Evolutionary conservation across 1,140 invertebrate species (phyloP).

Genomic region (Drosophila insularis): DNA sequence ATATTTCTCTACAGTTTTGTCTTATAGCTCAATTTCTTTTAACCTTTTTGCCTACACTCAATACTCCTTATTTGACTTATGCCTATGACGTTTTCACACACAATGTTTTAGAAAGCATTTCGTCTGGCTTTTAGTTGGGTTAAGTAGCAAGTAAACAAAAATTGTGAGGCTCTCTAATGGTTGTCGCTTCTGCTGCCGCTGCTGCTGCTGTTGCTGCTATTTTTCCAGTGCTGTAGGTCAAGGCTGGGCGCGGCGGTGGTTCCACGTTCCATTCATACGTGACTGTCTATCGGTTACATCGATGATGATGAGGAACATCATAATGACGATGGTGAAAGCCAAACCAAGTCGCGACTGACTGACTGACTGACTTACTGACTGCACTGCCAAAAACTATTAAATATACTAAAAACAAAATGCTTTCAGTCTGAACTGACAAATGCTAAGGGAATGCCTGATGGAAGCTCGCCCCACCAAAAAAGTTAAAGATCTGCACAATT

Average conservation of each 20-base stretch:
- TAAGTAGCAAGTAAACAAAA: slow-evolving; percentile 18
- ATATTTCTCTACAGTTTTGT: no score
- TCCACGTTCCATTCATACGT: slow-evolving; percentile 54
- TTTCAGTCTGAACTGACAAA: slow-evolving; percentile 39
- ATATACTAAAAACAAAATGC: slow-evolving; percentile 3
- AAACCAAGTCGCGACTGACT: not conserved
- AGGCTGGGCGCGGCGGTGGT: slow-evolving; percentile 75
- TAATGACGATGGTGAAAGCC: slow-evolving; percentile 19
- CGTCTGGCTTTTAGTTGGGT: slow-evolving; percentile 8
- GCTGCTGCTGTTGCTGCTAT: not conserved
- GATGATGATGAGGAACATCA: slow-evolving; percentile 17
- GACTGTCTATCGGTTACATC: slow-evolving; percentile 45
- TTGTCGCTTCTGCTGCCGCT: not conserved
- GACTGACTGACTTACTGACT: slow-evolving; percentile 8
- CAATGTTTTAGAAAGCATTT: slow-evolving; percentile 13
- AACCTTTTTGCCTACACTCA: not conserved
- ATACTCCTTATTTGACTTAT: slow-evolving; percentile 3
- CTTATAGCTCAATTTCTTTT: no score
- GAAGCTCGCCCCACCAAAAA: slow-evolving; percentile 9
- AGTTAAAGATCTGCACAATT: slow-evolving; percentile 44
- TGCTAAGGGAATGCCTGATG: slow-evolving; percentile 29
- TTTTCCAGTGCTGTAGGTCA: slow-evolving; percentile 70
- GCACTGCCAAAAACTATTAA: slow-evolving; percentile 28
- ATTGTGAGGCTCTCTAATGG: not conserved
- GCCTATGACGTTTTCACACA: not conserved